Conservation (phyloP, 2,113 vertebrate genomes). For the Gnathonemus echidnorhynchus region DNA sequence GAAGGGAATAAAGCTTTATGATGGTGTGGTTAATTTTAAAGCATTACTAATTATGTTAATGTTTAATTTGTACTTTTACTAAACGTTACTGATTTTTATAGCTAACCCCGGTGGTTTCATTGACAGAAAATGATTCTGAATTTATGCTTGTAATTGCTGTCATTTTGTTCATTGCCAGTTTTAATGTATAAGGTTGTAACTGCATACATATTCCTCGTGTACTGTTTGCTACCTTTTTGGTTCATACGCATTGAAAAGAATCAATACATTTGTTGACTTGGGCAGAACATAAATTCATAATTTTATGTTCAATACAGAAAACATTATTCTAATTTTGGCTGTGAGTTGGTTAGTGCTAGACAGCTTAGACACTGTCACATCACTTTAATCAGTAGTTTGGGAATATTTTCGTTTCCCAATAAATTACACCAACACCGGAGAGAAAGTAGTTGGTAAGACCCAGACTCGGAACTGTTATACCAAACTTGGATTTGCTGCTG, state of each 20-base stretch:
- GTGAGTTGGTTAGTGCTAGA: neutral
- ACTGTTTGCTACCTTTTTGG: neutral
- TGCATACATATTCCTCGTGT: neutral
- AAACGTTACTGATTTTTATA: neutral
- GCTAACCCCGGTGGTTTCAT: neutral
- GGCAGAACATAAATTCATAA: neutral
- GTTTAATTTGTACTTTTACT: neutral
- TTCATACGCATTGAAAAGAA: neutral
- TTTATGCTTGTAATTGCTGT: neutral
- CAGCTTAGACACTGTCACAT: neutral
- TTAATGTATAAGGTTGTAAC: neutral
- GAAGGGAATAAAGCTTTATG: neutral
- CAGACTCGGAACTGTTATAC: neutral
- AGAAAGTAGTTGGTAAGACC: neutral
- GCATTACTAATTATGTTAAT: neutral
- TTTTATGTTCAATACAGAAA: neutral
- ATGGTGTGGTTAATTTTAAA: neutral
- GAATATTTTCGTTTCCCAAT: neutral
- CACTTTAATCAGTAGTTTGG: neutral
- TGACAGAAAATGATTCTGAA: neutral
- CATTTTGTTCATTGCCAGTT: neutral
- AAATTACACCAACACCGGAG: neutral
- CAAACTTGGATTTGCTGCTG: neutral
- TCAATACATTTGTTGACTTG: neutral
- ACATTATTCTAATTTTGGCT: neutral